Evolutionary conservation across 2,113 vertebrate species (phyloP).

Genomic region (Mugil cephalus): DNA sequence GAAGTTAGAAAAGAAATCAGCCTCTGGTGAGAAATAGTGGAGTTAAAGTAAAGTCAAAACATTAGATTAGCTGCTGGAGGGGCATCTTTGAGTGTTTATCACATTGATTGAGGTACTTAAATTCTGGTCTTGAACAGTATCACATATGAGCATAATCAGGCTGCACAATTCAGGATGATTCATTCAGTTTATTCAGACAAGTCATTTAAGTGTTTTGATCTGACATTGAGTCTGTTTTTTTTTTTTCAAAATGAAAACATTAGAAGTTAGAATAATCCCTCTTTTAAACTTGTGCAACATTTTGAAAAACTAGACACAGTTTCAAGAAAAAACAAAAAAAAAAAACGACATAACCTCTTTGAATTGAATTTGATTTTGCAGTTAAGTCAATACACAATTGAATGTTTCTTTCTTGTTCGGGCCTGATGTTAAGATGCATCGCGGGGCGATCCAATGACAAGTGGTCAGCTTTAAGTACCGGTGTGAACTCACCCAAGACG

Average conservation of each 20-base stretch:
- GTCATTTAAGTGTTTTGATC: neutral
- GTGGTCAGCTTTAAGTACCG: too few species aligned
- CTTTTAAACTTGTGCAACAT: neutral
- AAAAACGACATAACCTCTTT: neutral
- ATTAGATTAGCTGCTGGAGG: constrained; percentile 6
- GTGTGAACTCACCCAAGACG: too few species aligned
- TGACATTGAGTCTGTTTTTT: neutral
- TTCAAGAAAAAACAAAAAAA: neutral
- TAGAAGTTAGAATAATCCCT: neutral
- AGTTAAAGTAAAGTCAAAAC: constrained; percentile 9
- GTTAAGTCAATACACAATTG: neutral
- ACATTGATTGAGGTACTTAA: constrained; percentile 30
- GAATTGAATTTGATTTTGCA: neutral
- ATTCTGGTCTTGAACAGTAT: constrained; percentile 8
- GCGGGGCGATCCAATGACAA: too few species aligned
- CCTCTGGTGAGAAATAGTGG: neutral
- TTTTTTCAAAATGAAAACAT: neutral
- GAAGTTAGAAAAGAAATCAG: constrained; percentile 10
- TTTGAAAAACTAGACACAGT: neutral
- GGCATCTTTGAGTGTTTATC: constrained; percentile 1
- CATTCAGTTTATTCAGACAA: constrained; percentile 4
- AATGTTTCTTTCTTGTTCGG: too few species aligned
- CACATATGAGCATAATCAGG: constrained; percentile 29
- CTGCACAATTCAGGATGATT: constrained; percentile 12
- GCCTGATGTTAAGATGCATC: too few species aligned